Percentiles rank a stretch among this genome's conserved stretches.
Evolutionary conservation across 2,113 vertebrate genomes (phyloP).

Genomic region (Aleadryas rufinucha): DNA sequence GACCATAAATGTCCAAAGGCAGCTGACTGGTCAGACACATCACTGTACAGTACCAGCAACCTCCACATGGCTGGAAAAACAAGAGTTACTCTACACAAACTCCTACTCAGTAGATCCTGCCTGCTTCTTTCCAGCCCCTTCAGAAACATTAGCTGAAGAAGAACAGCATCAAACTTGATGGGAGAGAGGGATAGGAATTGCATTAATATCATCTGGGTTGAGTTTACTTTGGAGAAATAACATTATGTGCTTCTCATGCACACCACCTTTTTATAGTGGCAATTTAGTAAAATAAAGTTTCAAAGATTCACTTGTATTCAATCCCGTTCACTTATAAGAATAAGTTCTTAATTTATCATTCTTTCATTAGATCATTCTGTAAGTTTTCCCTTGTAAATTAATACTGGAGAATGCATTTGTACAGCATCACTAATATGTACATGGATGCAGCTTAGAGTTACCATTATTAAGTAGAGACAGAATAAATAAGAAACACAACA

Average conservation of each 20-base stretch:
- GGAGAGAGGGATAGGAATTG: background rate
- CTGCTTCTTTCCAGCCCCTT: background rate
- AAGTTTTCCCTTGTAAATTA: slow-evolving; percentile 2
- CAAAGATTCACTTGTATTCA: background rate
- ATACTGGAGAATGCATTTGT: background rate
- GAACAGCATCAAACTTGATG: background rate
- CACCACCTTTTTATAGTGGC: background rate
- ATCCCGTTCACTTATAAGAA: background rate
- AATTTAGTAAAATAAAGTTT: background rate
- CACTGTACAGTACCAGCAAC: background rate
- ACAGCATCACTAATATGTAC: background rate
- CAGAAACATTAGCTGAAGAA: background rate
- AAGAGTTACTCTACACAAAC: background rate
- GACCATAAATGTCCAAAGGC: background rate
- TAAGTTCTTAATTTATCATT: background rate
- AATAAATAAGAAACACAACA: background rate
- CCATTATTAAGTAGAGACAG: background rate
- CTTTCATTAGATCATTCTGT: background rate
- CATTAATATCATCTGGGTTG: background rate
- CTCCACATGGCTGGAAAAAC: background rate
- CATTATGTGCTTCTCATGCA: background rate
- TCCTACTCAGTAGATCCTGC: background rate
- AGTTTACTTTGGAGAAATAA: background rate
- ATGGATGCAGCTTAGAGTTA: background rate
- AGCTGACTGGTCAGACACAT: background rate